Evolutionary conservation across 2,113 vertebrate genomes (phyloP), one percentile per base, ranked within the genome.

Genomic region (Pycnonotus jocosus): DNA sequence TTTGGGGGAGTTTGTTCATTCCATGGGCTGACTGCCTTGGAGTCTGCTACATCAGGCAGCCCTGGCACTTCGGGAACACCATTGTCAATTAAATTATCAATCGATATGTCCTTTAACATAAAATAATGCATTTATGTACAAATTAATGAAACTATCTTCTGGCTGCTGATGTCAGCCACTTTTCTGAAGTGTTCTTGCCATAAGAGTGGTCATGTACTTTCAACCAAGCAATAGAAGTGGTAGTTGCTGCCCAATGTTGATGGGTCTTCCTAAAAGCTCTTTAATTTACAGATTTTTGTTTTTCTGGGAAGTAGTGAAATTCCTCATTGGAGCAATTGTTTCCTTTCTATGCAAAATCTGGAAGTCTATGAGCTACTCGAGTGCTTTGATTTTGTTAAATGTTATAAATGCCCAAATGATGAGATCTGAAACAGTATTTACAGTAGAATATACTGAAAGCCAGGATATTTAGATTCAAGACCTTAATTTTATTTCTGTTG

Each of bases 401-500:
- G 42, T 64, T 88, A 16, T 57, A 74, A 94, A 93, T 68, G 42
- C 11, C 56, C 30, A 37, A 68, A 58, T 0, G 9, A 53, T 77
- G 62, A 89, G 31, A 57, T 81, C 28, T 89, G 45, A 91, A 77
- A 10, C 22, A 66, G 38, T 92, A 79, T 94, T 91, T 95, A 80
- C 61, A 76, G 56, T 82, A 33, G 25, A 94, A 54, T 50, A 71
- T 44, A 58, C 42, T 31, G 20, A 70, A 40, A 78, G 47, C 21
- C 54, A 84, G 81, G 47, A 74, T 94, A 91, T 94, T 96, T 92
- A 89, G 38, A 81, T 87, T 74, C 42, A 73, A 68, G 65, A 47
- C 18, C 15, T 86, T 74, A 1, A 4, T 54, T 86, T 91, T 62
- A 42, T 82, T 68, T 69, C 38, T 72, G 45, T 60, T 65, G 58